Evolutionary conservation across 2,888 invertebrate species (phyloP), one percentile per base, ranked within the genome.

Genomic region (Eupithecia insigniata): DNA sequence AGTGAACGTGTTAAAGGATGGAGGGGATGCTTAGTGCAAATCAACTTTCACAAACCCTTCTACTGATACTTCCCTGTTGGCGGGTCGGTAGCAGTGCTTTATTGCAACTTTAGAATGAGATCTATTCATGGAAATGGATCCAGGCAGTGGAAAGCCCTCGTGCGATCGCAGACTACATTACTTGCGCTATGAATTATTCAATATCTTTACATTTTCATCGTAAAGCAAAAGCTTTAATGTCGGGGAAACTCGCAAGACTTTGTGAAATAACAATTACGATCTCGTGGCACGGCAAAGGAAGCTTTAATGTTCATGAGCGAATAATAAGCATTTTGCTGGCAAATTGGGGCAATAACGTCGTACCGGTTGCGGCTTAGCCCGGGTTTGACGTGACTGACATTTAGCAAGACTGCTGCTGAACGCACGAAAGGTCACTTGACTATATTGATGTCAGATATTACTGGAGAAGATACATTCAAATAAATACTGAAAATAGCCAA

Each of bases 21-120:
- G 83, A 78, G 79, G 84, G 84, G 85, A 82, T 80, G 76, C 78
- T 78, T 76, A 76, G 82, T 86, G 85, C 88, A 87, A 90, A 86
- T 88, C 89, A 89, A 92, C 93, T 92, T 93, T 93, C 92, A 89
- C 92, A 85, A 82, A 78, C 81, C 82, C 80, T n/a, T n/a, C n/a
- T n/a, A n/a, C n/a, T n/a, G 82, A 83, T 84, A 85, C 82, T 74
- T 80, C 83, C 66, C 79, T 81, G 80, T 34, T 82, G 79, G 77
- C 80, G 76, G 76, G 77, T 85, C 85, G 87, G 88, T 86, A 79
- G 75, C 79, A 78, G 81, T 74, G 79, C 80, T 82, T 81, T 79
- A 81, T 79, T 76, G 66, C 77, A 78, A 77, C 78, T 81, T 80
- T 82, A 83, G 68, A 32, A 34, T 7, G 18, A 80, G 82, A 79